These are phyloP conservation scores for Papilio machaon DNA, from an alignment of 1,140 invertebrate genomes.

Conservation along the genomic window DNA sequence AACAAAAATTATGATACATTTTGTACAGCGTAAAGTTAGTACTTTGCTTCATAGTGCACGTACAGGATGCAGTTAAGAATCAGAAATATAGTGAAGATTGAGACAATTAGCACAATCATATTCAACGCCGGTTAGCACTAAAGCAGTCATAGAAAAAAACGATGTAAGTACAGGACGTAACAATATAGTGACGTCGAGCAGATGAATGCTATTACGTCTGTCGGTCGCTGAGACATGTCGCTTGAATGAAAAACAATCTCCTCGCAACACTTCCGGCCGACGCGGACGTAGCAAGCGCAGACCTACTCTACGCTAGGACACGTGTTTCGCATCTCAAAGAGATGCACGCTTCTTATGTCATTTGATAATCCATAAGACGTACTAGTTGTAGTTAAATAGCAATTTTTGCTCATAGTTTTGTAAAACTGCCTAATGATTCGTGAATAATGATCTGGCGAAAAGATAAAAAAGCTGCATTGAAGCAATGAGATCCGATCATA, in stretches of 20 bases:
- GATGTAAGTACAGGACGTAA: constrained; percentile 19
- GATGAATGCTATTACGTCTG: constrained; percentile 15
- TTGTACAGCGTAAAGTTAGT: not conserved
- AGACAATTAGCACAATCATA: not conserved
- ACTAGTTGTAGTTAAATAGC: not conserved
- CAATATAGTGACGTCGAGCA: constrained; percentile 3
- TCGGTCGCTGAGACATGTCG: constrained; percentile 19
- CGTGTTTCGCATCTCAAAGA: constrained; percentile 33
- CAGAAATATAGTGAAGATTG: too few relatives aligned
- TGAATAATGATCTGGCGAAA: not conserved
- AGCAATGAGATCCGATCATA: not conserved
- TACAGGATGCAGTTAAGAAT: too few relatives aligned
- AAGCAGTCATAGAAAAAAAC: constrained; percentile 9
- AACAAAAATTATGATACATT: not conserved
- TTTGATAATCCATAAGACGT: not conserved
- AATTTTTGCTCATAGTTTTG: not conserved
- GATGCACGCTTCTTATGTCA: not conserved
- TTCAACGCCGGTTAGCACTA: not conserved
- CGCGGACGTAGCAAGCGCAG: not conserved
- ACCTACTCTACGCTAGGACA: constrained; percentile 9
- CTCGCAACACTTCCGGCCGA: constrained; percentile 17
- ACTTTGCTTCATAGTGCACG: too few relatives aligned
- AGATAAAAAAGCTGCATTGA: not conserved
- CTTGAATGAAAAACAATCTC: constrained; percentile 33
- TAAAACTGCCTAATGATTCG: not conserved